Conservation (phyloP, 2,113 vertebrate genomes). For the Macquaria ambigua region DNA sequence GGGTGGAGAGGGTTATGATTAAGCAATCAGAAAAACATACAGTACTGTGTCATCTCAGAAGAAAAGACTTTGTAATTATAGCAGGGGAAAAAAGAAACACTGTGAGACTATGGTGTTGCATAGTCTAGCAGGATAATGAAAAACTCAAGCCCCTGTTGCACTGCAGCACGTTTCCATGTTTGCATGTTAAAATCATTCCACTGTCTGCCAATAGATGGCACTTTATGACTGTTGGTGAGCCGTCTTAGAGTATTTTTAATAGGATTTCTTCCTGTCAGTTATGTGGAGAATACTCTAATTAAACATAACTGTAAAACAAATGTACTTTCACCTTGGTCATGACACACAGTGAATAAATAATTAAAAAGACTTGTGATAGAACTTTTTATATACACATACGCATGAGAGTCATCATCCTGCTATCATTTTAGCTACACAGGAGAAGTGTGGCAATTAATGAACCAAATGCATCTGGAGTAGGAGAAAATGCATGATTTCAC, state of each 20-base stretch:
- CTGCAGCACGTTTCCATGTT: constrained; percentile 66
- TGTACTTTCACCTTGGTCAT: constrained; percentile 28
- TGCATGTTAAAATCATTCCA: constrained; percentile 46
- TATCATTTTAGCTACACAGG: neutral
- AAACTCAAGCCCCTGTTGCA: constrained; percentile 65
- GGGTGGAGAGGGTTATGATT: constrained; percentile 25
- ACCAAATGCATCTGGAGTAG: neutral
- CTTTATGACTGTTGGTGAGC: constrained; percentile 79
- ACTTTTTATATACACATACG: neutral
- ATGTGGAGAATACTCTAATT: constrained; percentile 53
- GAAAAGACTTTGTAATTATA: constrained; percentile 30
- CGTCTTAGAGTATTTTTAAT: constrained; percentile 22
- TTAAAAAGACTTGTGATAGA: constrained; percentile 29
- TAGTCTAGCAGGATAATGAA: constrained; percentile 41
- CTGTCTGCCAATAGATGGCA: constrained; percentile 84
- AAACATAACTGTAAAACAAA: constrained; percentile 58
- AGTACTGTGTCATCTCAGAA: constrained; percentile 7
- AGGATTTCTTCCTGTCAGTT: constrained; percentile 50
- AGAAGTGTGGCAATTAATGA: neutral
- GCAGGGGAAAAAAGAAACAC: neutral
- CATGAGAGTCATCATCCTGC: neutral
- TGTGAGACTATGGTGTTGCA: constrained; percentile 3
- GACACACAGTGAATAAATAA: constrained; percentile 43
- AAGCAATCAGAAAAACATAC: constrained; percentile 39
- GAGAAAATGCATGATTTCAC: constrained; percentile 2